Conservation (phyloP, 92 coral and sea anemone species). For the Blastomussa wellsi region DNA sequence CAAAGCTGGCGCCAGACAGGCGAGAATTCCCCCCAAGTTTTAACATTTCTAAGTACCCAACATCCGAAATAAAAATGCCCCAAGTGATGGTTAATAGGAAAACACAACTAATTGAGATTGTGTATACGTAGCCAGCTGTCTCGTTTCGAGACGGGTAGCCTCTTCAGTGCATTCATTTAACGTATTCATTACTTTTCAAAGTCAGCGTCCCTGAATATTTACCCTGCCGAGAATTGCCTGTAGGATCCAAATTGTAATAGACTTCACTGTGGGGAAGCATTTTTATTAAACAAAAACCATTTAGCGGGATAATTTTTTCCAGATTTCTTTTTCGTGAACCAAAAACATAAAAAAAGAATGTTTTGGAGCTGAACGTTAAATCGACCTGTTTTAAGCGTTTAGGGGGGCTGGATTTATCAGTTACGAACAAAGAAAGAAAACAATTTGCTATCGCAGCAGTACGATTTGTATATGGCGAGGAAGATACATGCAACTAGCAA, state of each 20-base stretch:
- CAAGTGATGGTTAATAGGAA: not conserved
- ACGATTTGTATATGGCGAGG: not conserved
- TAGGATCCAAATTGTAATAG: not conserved
- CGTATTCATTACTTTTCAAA: conserved; percentile 14
- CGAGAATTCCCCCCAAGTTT: not conserved
- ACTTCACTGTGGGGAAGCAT: conserved; percentile 5
- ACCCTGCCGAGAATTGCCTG: not conserved
- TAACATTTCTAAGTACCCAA: not conserved
- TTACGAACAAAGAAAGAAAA: not conserved
- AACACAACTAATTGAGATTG: conserved; percentile 16
- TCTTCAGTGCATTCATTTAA: conserved; percentile 6
- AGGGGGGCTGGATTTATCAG: not conserved
- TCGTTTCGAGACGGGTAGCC: not conserved
- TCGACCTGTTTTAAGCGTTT: conserved; percentile 8
- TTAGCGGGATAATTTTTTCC: not conserved
- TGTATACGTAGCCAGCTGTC: conserved; percentile 11
- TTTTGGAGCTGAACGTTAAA: conserved; percentile 1
- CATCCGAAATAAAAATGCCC: not conserved
- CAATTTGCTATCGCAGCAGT: not conserved
- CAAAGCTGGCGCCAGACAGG: not conserved
- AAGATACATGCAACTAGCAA: not conserved
- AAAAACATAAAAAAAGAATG: conserved; percentile 5
- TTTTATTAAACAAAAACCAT: conserved; percentile 8
- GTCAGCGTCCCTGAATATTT: not conserved
- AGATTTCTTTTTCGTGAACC: not conserved